A percentile compares a stretch with the other conserved stretches of the same genome.
Conservation (phyloP, 2,888 invertebrate species). For the Loripinus fragilis region DNA sequence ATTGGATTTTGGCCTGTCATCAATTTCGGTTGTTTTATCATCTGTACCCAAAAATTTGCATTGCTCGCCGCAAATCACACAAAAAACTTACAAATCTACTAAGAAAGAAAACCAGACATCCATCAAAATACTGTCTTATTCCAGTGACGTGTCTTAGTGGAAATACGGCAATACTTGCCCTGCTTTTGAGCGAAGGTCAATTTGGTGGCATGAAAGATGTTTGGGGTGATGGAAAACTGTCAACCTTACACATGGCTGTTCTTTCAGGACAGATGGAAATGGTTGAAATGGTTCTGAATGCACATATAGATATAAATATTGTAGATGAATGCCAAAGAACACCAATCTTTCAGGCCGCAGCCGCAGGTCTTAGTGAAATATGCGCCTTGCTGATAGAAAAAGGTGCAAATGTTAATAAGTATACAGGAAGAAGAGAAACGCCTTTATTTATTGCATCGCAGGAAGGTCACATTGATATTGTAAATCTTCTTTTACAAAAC, state of each 20-base stretch:
- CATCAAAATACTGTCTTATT: background rate
- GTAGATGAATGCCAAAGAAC: background rate
- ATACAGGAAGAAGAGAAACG: background rate
- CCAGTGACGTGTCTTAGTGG: conserved; percentile 10
- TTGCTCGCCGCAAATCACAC: too few relatives aligned
- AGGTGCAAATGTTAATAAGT: background rate
- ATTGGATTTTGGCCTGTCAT: background rate
- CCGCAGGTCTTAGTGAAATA: background rate
- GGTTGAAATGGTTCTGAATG: background rate
- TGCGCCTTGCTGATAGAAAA: background rate
- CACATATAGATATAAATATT: background rate
- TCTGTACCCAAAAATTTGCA: background rate
- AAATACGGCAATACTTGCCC: background rate
- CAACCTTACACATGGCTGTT: background rate
- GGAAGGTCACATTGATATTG: background rate
- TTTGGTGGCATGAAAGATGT: background rate
- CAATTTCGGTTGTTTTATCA: background rate
- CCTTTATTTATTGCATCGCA: conserved; percentile 1
- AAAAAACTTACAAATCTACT: background rate
- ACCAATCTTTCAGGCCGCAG: conserved; percentile 5
- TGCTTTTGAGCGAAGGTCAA: background rate
- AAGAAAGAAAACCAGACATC: background rate
- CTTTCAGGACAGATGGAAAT: background rate
- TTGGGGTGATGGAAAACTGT: background rate
- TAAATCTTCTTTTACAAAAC: background rate